Evolutionary conservation across 1,140 invertebrate genomes (phyloP), one percentile per base, ranked within the genome.

Genomic region (Hermetia illucens): DNA sequence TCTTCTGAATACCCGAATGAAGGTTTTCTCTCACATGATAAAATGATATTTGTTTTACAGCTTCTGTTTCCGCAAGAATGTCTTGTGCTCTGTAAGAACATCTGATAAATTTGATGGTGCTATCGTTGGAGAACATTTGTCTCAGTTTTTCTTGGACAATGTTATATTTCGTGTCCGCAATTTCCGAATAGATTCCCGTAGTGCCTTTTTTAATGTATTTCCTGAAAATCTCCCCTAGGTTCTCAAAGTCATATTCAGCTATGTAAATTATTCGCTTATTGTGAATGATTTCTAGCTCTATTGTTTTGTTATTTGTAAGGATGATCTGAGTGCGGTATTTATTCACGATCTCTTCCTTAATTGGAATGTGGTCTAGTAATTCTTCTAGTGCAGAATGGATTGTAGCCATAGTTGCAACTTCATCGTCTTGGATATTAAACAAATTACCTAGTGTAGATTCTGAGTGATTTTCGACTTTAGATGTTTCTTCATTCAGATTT

Each of bases 361-460:
- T 42, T 12, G 27, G 10, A 34, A 44, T 36, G 38, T 47, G 40
- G 13, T 47, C 32, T 1, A 24, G 13, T 31, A 42, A 18, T 10
- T 46, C 37, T 41, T 46, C 41, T 22, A 36, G 36, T 21, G 41
- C 41, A 36, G 41, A 46, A 34, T 46, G 44, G n/a, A 46, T 34
- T 36, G 44, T 46, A 34, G 15, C 41, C 27, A 27, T 17, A 9
- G 21, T 37, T n/a, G n/a, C n/a, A n/a, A n/a, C n/a, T 38, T 34
- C 34, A 18, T 38, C 29, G 17, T 41, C n/a, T n/a, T n/a, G n/a
- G n/a, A n/a, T n/a, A n/a, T n/a, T n/a, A n/a, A n/a, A n/a, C n/a
- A n/a, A n/a, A n/a, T n/a, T n/a, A n/a, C n/a, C n/a, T n/a, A n/a
- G n/a, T n/a, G n/a, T n/a, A n/a, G n/a, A n/a, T n/a, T n/a, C n/a